Evolutionary conservation across 1,140 invertebrate genomes (phyloP), one percentile per base, ranked within the genome.

Genomic region (Rhyzopertha dominica): DNA sequence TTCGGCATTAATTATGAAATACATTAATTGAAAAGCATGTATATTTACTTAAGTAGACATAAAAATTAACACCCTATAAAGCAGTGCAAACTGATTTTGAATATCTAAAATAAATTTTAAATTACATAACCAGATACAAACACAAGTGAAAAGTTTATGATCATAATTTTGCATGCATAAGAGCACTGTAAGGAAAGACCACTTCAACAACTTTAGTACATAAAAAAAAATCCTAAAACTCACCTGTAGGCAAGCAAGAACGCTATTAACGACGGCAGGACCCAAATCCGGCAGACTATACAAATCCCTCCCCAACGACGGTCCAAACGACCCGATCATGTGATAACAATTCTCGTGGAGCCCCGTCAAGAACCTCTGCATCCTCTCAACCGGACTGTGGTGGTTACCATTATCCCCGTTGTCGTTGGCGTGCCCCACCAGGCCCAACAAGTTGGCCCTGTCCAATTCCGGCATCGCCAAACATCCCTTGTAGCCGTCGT

Each of bases 251-350:
- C 79, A 81, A n/a, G 78, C 75, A 41, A 85, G 77, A 34, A 85
- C 74, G 38, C 82, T 81, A 43, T 73, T 76, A 0, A 82, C 69
- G 17, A 81, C 65, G 3, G 76, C 74, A 23, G 66, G 61, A 37
- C 75, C 72, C 20, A 89, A 66, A 36, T 80, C 81, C 19, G 78
- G 66, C 40, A 84, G 70, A 44, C 78, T 76, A 68, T 90, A 93
- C 54, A 93, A 80, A 70, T 93, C 88, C 50, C 85, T 74, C 0
- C 87, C 87, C 10, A 94, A 73, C 28, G 81, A 85, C 24, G 80
- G 78, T 12, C 87, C 87, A 30, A 83, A 79, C 36, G 82, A 80
- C 18, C 85, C 86, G 42, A 91, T 70, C 68, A 90, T 76, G 59
- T 90, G 86, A 57, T 83, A 88, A 52, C 81, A 82, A 48, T 76